phyloP scores from a whole-genome alignment of 2,113 vertebrate species.

The Clarias batrachus region DNA sequence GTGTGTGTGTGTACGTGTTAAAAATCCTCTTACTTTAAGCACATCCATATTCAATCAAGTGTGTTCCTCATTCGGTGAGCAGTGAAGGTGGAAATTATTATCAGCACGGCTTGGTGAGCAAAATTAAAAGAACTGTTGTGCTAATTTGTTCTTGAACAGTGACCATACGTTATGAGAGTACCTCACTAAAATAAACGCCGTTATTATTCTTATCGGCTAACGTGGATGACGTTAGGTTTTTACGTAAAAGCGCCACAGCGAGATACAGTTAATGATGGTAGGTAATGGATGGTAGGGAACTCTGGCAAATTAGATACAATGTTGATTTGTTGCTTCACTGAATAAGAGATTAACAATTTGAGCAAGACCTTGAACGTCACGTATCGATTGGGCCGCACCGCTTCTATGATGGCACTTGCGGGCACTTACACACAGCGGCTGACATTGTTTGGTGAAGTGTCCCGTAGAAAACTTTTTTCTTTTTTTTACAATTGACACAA shows the following conservation, averaged over 20 bases:
- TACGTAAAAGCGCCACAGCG: neutral
- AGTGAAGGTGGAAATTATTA: conserved; percentile 34
- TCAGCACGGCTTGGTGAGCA: conserved; percentile 46
- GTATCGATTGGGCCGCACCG: conserved; percentile 14
- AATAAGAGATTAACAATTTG: conserved; percentile 39
- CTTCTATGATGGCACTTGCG: conserved; percentile 7
- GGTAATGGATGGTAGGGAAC: conserved; percentile 26
- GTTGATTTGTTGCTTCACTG: conserved; percentile 51
- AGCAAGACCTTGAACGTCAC: conserved; percentile 38
- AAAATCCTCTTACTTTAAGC: conserved; percentile 13
- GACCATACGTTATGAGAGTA: conserved; percentile 12
- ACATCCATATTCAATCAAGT: conserved; percentile 7
- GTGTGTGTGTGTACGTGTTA: neutral
- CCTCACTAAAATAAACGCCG: conserved; percentile 32
- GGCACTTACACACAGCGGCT: conserved; percentile 21
- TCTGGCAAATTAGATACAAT: conserved; percentile 35
- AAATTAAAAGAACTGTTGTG: conserved; percentile 40
- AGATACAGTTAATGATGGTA: conserved; percentile 34
- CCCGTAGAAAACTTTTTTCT: conserved; percentile 14
- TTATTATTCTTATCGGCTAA: conserved; percentile 39
- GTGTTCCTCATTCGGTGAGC: conserved; percentile 1
- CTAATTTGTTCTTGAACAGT: conserved; percentile 46
- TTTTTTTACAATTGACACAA: no score
- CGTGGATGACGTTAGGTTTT: conserved; percentile 18
- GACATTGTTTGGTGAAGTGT: conserved; percentile 24